phyloP scores from a whole-genome alignment of 2,113 vertebrate species.

The Uropsilus gracilis region DNA sequence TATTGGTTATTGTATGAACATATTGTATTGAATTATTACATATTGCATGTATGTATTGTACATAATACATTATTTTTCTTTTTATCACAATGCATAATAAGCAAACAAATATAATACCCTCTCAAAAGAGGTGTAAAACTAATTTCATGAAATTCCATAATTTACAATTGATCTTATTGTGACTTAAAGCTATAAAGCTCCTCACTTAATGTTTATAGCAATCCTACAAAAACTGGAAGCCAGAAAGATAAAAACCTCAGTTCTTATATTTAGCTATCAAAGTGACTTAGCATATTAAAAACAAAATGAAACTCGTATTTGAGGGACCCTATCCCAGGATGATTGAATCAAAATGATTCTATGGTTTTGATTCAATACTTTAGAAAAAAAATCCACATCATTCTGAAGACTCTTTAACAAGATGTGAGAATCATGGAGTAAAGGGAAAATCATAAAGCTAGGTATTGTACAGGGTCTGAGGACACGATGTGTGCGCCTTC shows the following conservation, averaged over 20 bases:
- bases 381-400: background rate
- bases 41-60: background rate
- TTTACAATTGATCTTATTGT: background rate
- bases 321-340: background rate
- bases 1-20: too few species aligned
- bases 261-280: background rate
- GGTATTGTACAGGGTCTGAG: accelerated
- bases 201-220: background rate
- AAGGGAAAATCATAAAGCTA: background rate
- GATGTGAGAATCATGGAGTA: background rate
- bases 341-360: background rate
- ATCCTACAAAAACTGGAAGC: background rate
- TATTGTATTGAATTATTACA: too few species aligned
- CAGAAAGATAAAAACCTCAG: background rate
- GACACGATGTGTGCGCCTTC: background rate
- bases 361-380: background rate
- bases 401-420: background rate
- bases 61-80: background rate
- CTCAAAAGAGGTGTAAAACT: background rate
- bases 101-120: background rate
- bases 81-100: background rate
- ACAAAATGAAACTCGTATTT: background rate
- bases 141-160: conserved; percentile 17
- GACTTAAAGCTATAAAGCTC: conserved; percentile 7
- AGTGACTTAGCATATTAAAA: background rate